Percentiles rank a stretch among this genome's conserved stretches.
phyloP scores from a whole-genome alignment of 2,113 vertebrate genomes.

The Ptyas mucosa region DNA sequence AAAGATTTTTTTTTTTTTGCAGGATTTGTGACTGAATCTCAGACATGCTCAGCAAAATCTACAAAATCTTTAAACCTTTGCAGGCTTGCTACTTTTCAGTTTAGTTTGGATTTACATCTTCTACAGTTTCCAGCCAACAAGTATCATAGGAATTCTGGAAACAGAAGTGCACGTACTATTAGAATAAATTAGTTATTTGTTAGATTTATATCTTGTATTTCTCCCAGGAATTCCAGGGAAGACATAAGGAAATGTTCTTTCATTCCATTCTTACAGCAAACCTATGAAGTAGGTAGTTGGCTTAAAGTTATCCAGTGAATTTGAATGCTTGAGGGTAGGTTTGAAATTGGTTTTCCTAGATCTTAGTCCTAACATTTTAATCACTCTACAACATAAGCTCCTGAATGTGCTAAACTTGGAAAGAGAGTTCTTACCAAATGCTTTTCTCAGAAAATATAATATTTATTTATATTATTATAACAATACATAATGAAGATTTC shows the following conservation, averaged over 20 bases:
- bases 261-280: background rate
- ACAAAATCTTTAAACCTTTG: slow-evolving; percentile 13
- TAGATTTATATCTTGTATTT: background rate
- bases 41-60: background rate
- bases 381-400: background rate
- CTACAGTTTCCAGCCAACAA: background rate
- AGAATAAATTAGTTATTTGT: background rate
- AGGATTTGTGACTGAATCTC: background rate
- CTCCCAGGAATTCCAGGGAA: background rate
- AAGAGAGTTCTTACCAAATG: background rate
- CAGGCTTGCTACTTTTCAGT: background rate
- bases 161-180: background rate
- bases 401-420: background rate
- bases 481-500: accelerated
- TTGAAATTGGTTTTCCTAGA: background rate
- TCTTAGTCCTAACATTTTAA: background rate
- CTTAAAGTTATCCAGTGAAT: background rate
- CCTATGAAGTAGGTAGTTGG: background rate
- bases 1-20: background rate
- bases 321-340: background rate
- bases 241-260: background rate
- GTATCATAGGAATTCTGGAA: background rate
- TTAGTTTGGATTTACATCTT: background rate
- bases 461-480: background rate
- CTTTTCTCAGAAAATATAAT: slow-evolving; percentile 18